Evolutionary conservation across 2,797 vertebrate genomes (phyloP).

Genomic region (Phrynocephalus guinanensis): DNA sequence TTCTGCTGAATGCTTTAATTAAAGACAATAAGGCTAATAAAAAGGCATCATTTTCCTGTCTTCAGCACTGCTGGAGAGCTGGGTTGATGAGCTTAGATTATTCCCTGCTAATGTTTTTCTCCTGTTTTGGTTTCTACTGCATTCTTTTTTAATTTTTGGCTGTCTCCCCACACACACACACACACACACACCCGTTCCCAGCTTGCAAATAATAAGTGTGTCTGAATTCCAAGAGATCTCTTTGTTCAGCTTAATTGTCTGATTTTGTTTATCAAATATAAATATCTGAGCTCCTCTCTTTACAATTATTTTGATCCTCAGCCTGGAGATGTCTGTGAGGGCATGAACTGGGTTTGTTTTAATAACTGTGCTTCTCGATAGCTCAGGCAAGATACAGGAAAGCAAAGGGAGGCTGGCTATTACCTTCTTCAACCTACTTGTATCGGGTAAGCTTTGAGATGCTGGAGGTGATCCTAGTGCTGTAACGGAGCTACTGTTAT

Average conservation of each 20-base stretch:
- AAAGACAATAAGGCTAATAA: conserved; percentile 80
- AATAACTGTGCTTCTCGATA: conserved; percentile 11
- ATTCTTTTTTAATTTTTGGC: background rate
- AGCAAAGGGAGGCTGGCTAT: accelerated
- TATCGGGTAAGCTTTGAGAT: background rate
- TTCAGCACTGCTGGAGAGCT: conserved; percentile 72
- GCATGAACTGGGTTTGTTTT: background rate
- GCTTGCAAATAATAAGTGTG: conserved; percentile 72
- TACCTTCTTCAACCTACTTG: accelerated
- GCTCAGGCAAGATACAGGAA: background rate
- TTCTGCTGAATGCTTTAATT: conserved; percentile 77
- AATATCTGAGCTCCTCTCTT: conserved; percentile 27
- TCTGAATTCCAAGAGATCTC: conserved; percentile 47
- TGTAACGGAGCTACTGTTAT: background rate
- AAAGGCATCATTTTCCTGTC: conserved; percentile 77
- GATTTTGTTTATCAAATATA: conserved; percentile 56
- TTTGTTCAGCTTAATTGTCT: conserved; percentile 46
- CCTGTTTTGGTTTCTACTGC: conserved; percentile 55
- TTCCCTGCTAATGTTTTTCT: conserved; percentile 71
- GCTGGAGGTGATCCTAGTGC: background rate
- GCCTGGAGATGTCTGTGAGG: background rate
- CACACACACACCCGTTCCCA: conserved; percentile 48
- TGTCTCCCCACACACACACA: conserved; percentile 31
- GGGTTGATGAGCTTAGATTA: conserved; percentile 68
- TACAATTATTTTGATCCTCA: background rate